These are phyloP conservation scores for Bucorvus abyssinicus DNA, from an alignment of 2,797 vertebrate genomes.

Conservation along the genomic window DNA sequence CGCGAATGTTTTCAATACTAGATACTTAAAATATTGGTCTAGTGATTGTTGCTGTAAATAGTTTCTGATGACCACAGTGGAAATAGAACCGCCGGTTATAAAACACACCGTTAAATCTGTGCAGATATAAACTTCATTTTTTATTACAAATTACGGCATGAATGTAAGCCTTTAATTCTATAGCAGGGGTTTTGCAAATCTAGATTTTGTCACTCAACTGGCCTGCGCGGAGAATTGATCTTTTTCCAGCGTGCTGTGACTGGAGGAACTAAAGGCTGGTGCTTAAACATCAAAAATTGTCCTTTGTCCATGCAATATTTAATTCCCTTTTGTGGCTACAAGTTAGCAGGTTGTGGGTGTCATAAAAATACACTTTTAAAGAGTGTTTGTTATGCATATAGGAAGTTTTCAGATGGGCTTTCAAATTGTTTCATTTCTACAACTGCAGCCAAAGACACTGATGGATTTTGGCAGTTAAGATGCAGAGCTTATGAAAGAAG, in stretches of 20 bases:
- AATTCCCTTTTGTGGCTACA: not conserved
- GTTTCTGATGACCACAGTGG: not conserved
- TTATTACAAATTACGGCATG: not conserved
- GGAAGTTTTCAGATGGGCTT: not conserved
- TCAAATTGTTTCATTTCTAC: not conserved
- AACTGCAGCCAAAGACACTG: not conserved
- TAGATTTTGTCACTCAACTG: not conserved
- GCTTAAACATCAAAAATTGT: not conserved
- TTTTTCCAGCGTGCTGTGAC: not conserved
- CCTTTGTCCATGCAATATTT: not conserved
- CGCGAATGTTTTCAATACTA: not conserved
- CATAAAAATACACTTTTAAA: not conserved
- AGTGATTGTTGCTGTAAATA: not conserved
- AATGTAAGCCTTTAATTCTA: not conserved
- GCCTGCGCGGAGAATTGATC: not conserved
- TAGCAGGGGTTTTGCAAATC: not conserved
- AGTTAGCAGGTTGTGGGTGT: not conserved
- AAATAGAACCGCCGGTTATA: not conserved
- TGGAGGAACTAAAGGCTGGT: not conserved
- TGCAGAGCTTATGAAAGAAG: not conserved
- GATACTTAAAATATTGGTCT: not conserved
- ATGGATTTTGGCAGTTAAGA: conserved; percentile 10
- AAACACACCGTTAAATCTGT: not conserved
- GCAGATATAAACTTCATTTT: not conserved
- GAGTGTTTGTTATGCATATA: not conserved